Evolutionary conservation across 2,113 vertebrate genomes (phyloP).

Genomic region (Pipra filicauda): DNA sequence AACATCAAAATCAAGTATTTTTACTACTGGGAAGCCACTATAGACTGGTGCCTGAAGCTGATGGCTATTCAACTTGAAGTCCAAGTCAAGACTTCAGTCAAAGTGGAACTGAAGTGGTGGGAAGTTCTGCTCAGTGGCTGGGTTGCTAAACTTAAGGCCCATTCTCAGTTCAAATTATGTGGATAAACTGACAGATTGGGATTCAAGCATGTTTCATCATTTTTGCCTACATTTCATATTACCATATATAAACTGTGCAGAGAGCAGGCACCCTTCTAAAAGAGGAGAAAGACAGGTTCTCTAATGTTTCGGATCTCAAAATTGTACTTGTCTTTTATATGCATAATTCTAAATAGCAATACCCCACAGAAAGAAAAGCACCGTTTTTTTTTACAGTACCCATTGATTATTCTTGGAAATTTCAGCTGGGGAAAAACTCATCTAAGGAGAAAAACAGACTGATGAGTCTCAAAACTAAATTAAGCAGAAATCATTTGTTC

Average conservation of each 20-base stretch:
- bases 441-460: not conserved
- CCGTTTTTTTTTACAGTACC: not conserved
- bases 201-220: not conserved
- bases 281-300: not conserved
- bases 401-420: not conserved
- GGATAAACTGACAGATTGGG: not conserved
- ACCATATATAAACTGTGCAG: not conserved
- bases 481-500: constrained; percentile 23
- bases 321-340: not conserved
- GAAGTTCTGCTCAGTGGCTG: not conserved
- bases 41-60: not conserved
- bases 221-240: not conserved
- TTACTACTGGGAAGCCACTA: not conserved
- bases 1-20: not conserved
- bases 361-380: not conserved
- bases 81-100: not conserved
- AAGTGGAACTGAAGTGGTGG: not conserved
- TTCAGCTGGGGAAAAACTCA: not conserved
- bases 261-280: not conserved
- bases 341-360: not conserved
- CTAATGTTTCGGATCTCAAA: not conserved
- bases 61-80: not conserved
- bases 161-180: not conserved
- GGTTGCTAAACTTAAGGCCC: not conserved
- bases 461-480: constrained; percentile 18